Base-by-base conservation (phyloP, 2,888 invertebrate species). In the Lithosia quadra region DNA sequence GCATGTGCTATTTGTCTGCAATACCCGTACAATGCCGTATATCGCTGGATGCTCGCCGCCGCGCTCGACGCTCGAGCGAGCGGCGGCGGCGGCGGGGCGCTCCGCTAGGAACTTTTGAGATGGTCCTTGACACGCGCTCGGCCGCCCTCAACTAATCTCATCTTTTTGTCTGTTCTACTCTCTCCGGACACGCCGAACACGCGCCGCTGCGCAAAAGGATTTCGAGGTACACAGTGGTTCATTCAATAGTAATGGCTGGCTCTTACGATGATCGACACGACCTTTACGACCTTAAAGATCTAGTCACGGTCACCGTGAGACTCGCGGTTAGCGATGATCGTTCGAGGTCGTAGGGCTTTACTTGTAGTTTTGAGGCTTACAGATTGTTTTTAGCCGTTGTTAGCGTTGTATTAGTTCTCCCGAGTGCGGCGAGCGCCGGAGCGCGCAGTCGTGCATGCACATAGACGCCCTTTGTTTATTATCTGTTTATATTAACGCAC, bases 51-150 rank as follows among this genome's bases (percentile, higher is more conserved):
- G 77, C 68, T 66, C 74, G 77, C 69, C 59, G 68, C 64, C 28
- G 10, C 15, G 28, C 57, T 28, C 24, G 56, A 21, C 66, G 77
- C 68, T 56, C 81, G 78, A 79, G 71, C 62, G 75, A 53, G 65
- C 75, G 75, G 76, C 77, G 75, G 65, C 75, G 75, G 76, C 77
- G 75, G 75, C 78, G 75, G 64, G 75, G 76, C 82, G 79, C 84
- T 82, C 80, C 88, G 88, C 96, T 96, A 96, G 97, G 97, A 97
- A 97, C 97, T 97, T 97, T 97, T 97, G 98, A 98, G 97, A 97
- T 98, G 98, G 97, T 98, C 97, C 97, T 97, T 97, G 97, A 90
- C 92, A 87, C 91, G 92, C 93, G 93, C 94, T 91, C 93, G 92
- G 89, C 92, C 91, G 91, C 91, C 90, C 90, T 88, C 93, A 92